Percentiles rank a stretch among this genome's conserved stretches.
Evolutionary conservation across 2,888 invertebrate genomes (phyloP).

Genomic region (Drosophila pegasa): DNA sequence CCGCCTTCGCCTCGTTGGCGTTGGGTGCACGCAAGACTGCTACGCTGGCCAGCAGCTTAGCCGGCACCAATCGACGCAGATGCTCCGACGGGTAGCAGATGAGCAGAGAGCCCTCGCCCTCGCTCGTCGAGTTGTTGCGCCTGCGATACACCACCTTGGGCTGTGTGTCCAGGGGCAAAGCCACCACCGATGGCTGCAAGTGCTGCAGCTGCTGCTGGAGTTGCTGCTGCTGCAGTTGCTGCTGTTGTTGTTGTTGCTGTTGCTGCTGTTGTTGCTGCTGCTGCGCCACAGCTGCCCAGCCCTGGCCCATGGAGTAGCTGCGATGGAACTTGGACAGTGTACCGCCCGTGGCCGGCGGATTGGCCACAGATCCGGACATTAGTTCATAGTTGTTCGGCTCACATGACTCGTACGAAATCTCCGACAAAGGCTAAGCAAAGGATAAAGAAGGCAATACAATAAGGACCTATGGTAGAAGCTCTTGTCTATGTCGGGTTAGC

Average conservation of each 20-base stretch:
- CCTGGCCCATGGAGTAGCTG: slow-evolving; percentile 94
- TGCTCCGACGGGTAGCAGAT: slow-evolving; percentile 96
- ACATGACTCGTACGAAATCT: slow-evolving; percentile 84
- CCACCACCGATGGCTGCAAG: slow-evolving; percentile 21
- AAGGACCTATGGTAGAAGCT: no score
- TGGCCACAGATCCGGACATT: slow-evolving; percentile 75
- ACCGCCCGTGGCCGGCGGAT: slow-evolving; percentile 49
- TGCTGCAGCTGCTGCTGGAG: slow-evolving; percentile 29
- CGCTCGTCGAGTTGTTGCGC: slow-evolving; percentile 90
- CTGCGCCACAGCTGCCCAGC: slow-evolving; percentile 83
- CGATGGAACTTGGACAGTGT: slow-evolving; percentile 88
- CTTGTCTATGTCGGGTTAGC: no score
- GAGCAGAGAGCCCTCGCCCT: slow-evolving; percentile 86
- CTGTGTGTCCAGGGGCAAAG: slow-evolving; percentile 53
- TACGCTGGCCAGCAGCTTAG: slow-evolving; percentile 86
- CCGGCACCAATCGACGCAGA: slow-evolving; percentile 91
- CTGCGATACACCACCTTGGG: slow-evolving; percentile 86
- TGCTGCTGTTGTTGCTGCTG: slow-evolving; percentile 65
- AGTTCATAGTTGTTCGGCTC: slow-evolving; percentile 83
- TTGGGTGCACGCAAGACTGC: slow-evolving; percentile 67
- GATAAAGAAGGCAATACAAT: background rate
- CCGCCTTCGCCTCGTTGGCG: slow-evolving; percentile 30
- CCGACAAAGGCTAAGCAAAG: slow-evolving; percentile 82
- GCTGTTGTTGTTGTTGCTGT: slow-evolving; percentile 35
- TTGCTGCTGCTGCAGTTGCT: slow-evolving; percentile 22